These are phyloP conservation scores for Pteropus rufus DNA, from an alignment of 2,797 vertebrate genomes.

Conservation along the genomic window DNA sequence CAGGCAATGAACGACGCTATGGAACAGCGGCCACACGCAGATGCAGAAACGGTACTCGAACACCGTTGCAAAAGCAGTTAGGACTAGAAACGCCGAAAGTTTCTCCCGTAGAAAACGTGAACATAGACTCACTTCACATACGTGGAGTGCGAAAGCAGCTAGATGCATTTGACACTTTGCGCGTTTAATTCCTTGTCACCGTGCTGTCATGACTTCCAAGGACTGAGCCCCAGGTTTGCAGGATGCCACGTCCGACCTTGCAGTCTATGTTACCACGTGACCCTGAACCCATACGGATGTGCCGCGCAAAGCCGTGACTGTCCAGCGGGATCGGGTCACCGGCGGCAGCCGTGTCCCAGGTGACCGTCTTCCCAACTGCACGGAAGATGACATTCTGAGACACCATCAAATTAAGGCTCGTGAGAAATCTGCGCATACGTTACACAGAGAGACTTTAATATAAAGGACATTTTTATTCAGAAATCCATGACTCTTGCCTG, in stretches of 20 bases:
- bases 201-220: background rate
- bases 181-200: background rate
- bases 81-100: no score
- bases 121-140: no score
- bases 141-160: no score
- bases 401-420: accelerated
- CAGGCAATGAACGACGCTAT: background rate
- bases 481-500: no score
- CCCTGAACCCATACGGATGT: accelerated
- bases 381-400: background rate
- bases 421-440: background rate
- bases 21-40: background rate
- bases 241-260: background rate
- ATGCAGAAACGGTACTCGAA: background rate
- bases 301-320: background rate
- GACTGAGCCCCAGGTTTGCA: no score
- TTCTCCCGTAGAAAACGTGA: no score
- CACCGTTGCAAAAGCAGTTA: background rate
- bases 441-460: no score
- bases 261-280: no score
- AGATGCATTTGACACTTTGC: background rate
- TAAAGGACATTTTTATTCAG: no score
- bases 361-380: accelerated
- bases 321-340: background rate
- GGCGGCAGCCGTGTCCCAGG: accelerated